phyloP scores from a whole-genome alignment of 2,797 vertebrate genomes.

The Merluccius polli region DNA sequence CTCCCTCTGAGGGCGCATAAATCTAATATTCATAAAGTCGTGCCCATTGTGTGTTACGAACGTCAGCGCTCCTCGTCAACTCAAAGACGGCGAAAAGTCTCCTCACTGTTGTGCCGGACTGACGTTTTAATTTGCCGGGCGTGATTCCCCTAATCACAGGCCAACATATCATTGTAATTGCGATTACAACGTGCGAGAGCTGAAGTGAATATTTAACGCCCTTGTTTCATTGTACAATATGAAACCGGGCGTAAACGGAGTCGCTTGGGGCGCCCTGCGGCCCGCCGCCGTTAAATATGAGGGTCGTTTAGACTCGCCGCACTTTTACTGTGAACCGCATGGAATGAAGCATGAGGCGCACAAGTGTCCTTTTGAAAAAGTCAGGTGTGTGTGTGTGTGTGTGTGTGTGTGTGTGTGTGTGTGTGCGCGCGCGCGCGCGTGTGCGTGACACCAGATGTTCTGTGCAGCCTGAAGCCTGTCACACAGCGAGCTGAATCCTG shows the following conservation, averaged over 20 bases:
- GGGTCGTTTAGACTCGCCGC: neutral
- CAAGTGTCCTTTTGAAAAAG: neutral
- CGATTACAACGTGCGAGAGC: constrained; percentile 26
- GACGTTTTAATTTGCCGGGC: constrained; percentile 54
- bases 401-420: no score
- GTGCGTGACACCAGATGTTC: no score
- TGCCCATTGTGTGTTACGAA: constrained; percentile 50
- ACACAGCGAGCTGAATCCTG: no score
- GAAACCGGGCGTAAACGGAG: constrained; percentile 15
- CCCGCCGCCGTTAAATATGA: neutral
- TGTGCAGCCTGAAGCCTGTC: no score
- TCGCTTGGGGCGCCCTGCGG: neutral
- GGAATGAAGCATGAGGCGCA: neutral
- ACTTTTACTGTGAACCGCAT: neutral
- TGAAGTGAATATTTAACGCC: neutral
- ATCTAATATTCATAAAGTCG: constrained; percentile 60
- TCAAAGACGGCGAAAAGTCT: constrained; percentile 42
- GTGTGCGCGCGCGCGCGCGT: no score
- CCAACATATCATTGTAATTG: constrained; percentile 58
- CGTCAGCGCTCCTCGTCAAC: constrained; percentile 43
- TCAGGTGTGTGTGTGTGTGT: neutral
- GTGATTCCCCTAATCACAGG: constrained; percentile 50
- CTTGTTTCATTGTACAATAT: constrained; percentile 12
- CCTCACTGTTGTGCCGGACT: constrained; percentile 42
- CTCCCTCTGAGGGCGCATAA: constrained; percentile 36